Evolutionary conservation across 2,113 vertebrate genomes (phyloP).

Genomic region (Dolichallabes microphthalmus): DNA sequence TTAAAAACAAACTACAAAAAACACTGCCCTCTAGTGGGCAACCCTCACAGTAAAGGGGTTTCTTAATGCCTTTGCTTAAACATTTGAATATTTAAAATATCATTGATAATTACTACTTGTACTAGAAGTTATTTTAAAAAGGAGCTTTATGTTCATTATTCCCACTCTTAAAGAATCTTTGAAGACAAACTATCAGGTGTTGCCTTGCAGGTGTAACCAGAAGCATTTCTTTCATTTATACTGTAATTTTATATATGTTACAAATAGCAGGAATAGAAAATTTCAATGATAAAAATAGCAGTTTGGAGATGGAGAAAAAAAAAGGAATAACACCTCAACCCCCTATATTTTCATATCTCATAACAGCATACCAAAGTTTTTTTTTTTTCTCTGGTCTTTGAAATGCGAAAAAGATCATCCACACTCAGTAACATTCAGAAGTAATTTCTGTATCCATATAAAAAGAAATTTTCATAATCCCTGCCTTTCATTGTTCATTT

Average conservation of each 20-base stretch:
- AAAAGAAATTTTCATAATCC: conserved; percentile 47
- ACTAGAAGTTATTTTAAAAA: neutral
- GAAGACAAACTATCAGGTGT: neutral
- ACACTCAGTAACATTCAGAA: conserved; percentile 35
- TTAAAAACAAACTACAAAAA: too few relatives aligned
- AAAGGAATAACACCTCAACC: neutral
- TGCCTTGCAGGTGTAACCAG: neutral
- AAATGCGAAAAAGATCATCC: conserved; percentile 13
- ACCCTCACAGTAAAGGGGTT: too few relatives aligned
- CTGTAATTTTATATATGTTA: conserved; percentile 12
- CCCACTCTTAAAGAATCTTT: neutral
- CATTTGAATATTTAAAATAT: neutral
- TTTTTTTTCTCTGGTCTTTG: neutral
- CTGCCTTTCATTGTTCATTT: conserved; percentile 47
- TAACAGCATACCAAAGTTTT: conserved; percentile 25
- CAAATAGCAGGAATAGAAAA: neutral
- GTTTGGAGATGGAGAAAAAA: neutral
- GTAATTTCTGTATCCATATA: conserved; percentile 38
- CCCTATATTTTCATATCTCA: conserved; percentile 22
- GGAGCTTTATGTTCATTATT: neutral
- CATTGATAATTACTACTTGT: neutral
- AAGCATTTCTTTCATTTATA: neutral
- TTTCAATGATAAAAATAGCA: neutral
- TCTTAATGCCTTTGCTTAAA: neutral
- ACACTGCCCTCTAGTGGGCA: too few relatives aligned